Evolutionary conservation across 2,888 invertebrate genomes (phyloP).

Genomic region (Hartigia nigra): DNA sequence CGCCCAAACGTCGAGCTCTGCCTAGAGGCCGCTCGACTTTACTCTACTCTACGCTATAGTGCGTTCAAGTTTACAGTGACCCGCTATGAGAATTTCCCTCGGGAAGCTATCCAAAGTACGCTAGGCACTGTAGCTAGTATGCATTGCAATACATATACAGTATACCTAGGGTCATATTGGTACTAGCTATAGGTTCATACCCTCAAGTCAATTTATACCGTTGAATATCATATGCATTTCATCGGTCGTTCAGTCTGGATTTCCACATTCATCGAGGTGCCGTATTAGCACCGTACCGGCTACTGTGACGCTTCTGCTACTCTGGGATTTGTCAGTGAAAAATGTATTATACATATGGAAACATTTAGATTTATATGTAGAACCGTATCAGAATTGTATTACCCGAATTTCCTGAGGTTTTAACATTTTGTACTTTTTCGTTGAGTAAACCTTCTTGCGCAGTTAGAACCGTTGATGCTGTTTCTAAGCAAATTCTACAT

Average conservation of each 20-base stretch:
- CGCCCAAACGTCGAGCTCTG: slow-evolving; percentile 18
- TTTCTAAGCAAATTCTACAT: neutral
- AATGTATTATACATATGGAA: neutral
- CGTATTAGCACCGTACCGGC: neutral
- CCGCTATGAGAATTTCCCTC: slow-evolving; percentile 56
- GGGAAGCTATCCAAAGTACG: slow-evolving; percentile 27
- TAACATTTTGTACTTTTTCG: neutral
- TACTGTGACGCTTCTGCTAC: neutral
- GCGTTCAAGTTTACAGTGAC: slow-evolving; percentile 43
- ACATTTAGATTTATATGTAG: neutral
- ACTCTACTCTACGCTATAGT: neutral
- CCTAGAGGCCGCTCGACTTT: neutral
- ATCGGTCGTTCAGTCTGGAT: slow-evolving; percentile 22
- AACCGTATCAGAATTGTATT: neutral
- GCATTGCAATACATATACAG: slow-evolving; percentile 10
- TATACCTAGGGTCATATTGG: slow-evolving; percentile 3
- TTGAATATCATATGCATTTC: slow-evolving; percentile 26
- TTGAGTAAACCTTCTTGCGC: neutral
- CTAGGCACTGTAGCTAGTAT: neutral
- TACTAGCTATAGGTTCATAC: slow-evolving; percentile 7
- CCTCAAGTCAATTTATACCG: slow-evolving; percentile 18
- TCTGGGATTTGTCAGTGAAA: neutral
- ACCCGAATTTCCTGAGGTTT: neutral
- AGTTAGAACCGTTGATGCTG: neutral
- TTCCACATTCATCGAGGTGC: slow-evolving; percentile 25